Evolutionary conservation across 92 coral and sea anemone genomes (phyloP).

Genomic region (Bergia sp.): DNA sequence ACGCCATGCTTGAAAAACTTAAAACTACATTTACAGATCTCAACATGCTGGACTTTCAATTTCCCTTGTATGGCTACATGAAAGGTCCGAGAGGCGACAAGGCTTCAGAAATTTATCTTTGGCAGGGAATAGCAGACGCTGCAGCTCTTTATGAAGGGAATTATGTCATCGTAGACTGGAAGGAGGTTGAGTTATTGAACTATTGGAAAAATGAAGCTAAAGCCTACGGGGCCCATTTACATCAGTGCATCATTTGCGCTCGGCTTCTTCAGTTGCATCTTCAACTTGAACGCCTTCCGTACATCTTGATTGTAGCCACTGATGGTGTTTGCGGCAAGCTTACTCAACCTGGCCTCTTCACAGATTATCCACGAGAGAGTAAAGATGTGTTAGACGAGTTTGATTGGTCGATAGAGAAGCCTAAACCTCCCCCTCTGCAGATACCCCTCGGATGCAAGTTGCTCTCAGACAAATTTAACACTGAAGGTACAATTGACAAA

Average conservation of each 20-base stretch:
- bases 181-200: constrained; percentile 24
- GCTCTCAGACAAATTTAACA: no score
- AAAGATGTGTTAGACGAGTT: constrained; percentile 4
- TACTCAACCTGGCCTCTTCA: constrained; percentile 35
- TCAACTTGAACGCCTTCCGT: constrained; percentile 44
- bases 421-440: not conserved
- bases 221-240: constrained; percentile 29
- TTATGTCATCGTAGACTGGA: constrained; percentile 59
- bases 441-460: not conserved
- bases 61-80: no score
- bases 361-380: constrained; percentile 45
- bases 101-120: no score
- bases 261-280: constrained; percentile 53
- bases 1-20: no score
- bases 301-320: constrained; percentile 52
- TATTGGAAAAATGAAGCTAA: not conserved
- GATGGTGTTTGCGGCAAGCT: not conserved
- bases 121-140: constrained; percentile 42
- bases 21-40: no score
- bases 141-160: constrained; percentile 31
- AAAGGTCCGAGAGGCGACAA: no score
- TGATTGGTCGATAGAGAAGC: not conserved
- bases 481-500: no score
- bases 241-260: constrained; percentile 62
- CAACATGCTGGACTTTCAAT: no score